Conservation (phyloP, 2,797 vertebrate species). For the Bradypodion ventrale region DNA sequence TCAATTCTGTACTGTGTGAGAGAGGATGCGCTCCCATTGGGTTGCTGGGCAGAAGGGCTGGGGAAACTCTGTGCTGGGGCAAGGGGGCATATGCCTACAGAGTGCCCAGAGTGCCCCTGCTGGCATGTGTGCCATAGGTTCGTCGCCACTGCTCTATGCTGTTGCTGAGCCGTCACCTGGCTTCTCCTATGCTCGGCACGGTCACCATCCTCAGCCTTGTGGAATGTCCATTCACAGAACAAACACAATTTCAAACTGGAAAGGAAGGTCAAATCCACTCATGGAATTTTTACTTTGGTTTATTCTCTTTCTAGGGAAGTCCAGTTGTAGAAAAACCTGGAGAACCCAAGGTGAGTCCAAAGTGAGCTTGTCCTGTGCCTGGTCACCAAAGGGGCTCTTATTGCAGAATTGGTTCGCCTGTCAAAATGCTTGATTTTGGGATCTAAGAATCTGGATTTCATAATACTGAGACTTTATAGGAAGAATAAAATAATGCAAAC, state of each 20-base stretch:
- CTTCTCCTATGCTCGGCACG: neutral
- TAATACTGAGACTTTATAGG: neutral
- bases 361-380: neutral
- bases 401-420: neutral
- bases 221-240: neutral
- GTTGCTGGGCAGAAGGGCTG: too few species aligned
- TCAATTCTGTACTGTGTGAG: too few species aligned
- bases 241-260: neutral
- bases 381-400: neutral
- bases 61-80: too few species aligned
- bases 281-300: constrained; percentile 33
- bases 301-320: constrained; percentile 82
- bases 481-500: neutral
- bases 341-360: constrained; percentile 82
- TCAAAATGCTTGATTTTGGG: neutral
- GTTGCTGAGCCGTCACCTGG: too few species aligned
- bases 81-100: too few species aligned
- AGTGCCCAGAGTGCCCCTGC: too few species aligned
- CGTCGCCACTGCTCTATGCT: too few species aligned
- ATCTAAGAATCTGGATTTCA: neutral
- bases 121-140: too few species aligned
- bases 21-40: too few species aligned
- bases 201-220: neutral
- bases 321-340: constrained; percentile 85
- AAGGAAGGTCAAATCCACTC: neutral